Evolutionary conservation across 92 coral and sea anemone species (phyloP).

Genomic region (Galaxea fascicularis): DNA sequence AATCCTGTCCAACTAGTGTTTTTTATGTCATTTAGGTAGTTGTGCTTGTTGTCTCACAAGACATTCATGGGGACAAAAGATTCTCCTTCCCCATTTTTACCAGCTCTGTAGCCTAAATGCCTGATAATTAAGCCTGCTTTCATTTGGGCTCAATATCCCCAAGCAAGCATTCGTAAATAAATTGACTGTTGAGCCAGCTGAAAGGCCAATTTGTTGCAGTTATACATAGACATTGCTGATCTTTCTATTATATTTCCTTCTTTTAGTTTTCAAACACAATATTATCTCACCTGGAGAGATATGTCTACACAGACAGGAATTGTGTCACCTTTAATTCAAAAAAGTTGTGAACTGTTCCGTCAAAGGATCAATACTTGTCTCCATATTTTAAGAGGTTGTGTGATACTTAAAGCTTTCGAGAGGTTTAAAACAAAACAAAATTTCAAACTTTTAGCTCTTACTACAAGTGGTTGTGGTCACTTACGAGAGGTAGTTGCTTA

Average conservation of each 20-base stretch:
- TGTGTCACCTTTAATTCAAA: slow-evolving; percentile 1
- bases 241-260: not conserved
- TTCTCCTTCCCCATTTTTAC: too few species aligned
- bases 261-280: not conserved
- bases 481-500: not conserved
- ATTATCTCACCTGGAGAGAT: slow-evolving; percentile 53
- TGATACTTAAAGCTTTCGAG: not conserved
- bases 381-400: slow-evolving; percentile 8
- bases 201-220: not conserved
- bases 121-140: too few species aligned
- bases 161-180: too few species aligned
- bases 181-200: too few species aligned
- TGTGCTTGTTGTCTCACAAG: too few species aligned
- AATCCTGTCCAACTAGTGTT: slow-evolving; percentile 10
- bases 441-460: not conserved
- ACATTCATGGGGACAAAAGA: too few species aligned
- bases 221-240: not conserved
- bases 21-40: not conserved
- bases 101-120: too few species aligned
- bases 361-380: not conserved
- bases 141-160: too few species aligned
- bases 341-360: not conserved
- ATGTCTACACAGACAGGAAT: slow-evolving; percentile 61
- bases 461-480: slow-evolving; percentile 8
- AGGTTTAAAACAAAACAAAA: slow-evolving; percentile 3